Evolutionary conservation across 92 coral and sea anemone species (phyloP).

Genomic region (Actinernus sp.): DNA sequence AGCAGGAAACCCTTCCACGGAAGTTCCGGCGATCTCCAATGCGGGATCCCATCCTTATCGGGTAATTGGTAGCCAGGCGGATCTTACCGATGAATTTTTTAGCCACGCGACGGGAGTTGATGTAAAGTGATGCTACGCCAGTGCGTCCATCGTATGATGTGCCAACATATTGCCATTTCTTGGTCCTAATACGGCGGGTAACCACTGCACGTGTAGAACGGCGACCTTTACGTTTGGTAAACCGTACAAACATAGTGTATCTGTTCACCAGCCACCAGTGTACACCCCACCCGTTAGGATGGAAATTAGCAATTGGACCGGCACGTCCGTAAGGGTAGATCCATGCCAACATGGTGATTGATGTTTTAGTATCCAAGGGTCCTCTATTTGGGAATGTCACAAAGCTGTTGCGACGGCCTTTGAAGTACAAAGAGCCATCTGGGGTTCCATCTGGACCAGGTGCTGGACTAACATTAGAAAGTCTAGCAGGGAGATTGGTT

Average conservation of each 20-base stretch:
- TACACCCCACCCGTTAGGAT: conserved; percentile 81
- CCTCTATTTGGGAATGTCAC: conserved; percentile 82
- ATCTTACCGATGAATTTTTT: conserved; percentile 64
- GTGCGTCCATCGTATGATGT: conserved; percentile 66
- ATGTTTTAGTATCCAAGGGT: conserved; percentile 65
- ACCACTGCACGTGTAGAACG: conserved; percentile 61
- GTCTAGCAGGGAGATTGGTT: conserved; percentile 66
- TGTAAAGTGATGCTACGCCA: conserved; percentile 65
- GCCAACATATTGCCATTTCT: conserved; percentile 75
- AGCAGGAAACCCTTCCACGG: conserved; percentile 72
- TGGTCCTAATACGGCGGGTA: conserved; percentile 33
- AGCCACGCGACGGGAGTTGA: conserved; percentile 58
- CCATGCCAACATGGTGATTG: conserved; percentile 83
- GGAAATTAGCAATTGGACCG: conserved; percentile 86
- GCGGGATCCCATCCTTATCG: conserved; percentile 74
- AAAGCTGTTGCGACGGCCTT: conserved; percentile 71
- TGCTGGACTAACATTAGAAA: conserved; percentile 52
- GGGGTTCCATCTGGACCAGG: conserved; percentile 74
- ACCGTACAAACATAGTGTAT: conserved; percentile 61
- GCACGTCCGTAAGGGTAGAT: conserved; percentile 58
- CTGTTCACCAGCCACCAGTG: conserved; percentile 76
- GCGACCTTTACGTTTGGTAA: conserved; percentile 58
- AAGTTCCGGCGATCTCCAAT: conserved; percentile 60
- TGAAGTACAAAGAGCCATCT: conserved; percentile 60
- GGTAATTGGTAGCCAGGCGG: conserved; percentile 78